A percentile compares a stretch with the other conserved stretches of the same genome.
Conservation (phyloP, 2,797 vertebrate genomes). For the Tragopan temminckii region DNA sequence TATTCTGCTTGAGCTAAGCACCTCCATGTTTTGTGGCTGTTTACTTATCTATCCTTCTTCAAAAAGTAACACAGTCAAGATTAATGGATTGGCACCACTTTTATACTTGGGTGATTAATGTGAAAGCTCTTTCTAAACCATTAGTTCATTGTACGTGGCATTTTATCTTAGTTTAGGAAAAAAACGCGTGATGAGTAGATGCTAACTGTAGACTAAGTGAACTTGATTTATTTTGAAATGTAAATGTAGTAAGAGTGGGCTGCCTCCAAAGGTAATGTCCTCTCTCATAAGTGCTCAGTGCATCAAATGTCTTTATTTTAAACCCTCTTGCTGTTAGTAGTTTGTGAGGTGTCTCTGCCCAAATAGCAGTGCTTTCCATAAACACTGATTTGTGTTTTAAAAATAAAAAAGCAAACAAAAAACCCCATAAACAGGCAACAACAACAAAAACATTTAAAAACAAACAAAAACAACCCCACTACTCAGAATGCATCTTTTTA, state of each 20-base stretch:
- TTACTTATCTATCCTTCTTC: not conserved
- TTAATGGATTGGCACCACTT: slow-evolving; percentile 30
- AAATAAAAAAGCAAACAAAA: accelerated
- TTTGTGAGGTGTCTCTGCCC: not conserved
- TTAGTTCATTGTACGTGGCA: not conserved
- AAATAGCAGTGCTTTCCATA: not conserved
- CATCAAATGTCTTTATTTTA: not conserved
- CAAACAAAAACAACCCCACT: not conserved
- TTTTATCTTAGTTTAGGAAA: slow-evolving; percentile 36
- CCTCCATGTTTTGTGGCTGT: not conserved
- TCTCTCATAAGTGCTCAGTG: not conserved
- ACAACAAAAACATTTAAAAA: not conserved
- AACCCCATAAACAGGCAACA: accelerated
- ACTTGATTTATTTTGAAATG: slow-evolving; percentile 19
- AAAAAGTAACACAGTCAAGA: not conserved
- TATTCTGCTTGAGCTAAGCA: not conserved
- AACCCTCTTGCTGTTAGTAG: not conserved
- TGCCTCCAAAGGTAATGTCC: not conserved
- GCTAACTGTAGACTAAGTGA: not conserved
- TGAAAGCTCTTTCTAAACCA: slow-evolving; percentile 28
- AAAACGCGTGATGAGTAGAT: not conserved
- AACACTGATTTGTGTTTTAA: not conserved
- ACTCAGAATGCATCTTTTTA: accelerated
- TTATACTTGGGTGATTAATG: slow-evolving; percentile 30
- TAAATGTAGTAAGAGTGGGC: not conserved